These are phyloP conservation scores for Rhopalosiphum padi DNA, from an alignment of 1,140 invertebrate species.

Conservation along the genomic window DNA sequence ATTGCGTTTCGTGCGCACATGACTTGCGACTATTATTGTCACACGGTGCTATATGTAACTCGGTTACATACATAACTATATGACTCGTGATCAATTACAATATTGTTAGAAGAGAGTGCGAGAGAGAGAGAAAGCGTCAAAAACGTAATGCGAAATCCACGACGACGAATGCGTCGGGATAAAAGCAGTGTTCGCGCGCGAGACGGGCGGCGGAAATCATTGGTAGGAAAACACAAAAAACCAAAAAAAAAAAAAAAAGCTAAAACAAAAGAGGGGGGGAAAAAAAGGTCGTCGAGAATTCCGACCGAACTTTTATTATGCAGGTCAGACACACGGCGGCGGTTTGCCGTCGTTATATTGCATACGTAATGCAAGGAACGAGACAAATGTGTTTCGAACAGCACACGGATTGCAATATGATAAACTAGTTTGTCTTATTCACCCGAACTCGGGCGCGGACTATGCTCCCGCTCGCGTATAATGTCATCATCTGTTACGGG, in stretches of 20 bases:
- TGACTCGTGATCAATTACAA: too few species aligned
- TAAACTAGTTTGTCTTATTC: constrained; percentile 40
- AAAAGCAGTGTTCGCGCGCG: not conserved
- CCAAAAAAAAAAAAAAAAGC: not conserved
- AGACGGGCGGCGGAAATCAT: not conserved
- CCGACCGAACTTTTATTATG: constrained; percentile 32
- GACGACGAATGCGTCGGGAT: not conserved
- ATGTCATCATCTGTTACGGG: not conserved
- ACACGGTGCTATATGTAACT: too few species aligned
- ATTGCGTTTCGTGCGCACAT: too few species aligned
- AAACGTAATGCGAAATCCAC: not conserved
- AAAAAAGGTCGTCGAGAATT: not conserved
- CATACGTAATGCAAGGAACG: constrained; percentile 19
- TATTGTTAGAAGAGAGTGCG: too few species aligned
- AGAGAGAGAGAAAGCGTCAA: not conserved
- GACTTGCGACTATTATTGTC: too few species aligned
- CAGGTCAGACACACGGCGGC: constrained; percentile 21
- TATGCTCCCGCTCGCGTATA: not conserved
- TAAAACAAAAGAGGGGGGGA: not conserved
- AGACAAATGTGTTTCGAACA: constrained; percentile 36
- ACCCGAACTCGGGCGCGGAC: not conserved
- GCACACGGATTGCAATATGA: constrained; percentile 34
- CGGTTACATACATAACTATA: too few species aligned
- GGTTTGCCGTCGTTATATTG: constrained; percentile 8
- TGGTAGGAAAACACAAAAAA: not conserved